Base-by-base conservation (phyloP, 2,113 vertebrate species). In the Mormyrus iriodes region DNA sequence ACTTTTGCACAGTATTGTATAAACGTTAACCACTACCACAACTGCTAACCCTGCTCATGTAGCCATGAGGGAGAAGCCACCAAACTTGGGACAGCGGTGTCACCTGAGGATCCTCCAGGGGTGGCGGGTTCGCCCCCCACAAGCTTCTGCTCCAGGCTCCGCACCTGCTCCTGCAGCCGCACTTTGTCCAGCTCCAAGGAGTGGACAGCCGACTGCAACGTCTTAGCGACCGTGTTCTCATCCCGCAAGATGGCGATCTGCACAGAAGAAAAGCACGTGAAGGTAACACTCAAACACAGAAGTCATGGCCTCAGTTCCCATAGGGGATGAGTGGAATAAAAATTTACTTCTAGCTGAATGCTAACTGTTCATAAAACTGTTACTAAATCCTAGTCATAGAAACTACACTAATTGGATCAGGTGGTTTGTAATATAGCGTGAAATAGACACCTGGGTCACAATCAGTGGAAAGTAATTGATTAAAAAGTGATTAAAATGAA, bases 131-230 rank as follows among this genome's bases (percentile, higher is more conserved):
- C 95, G 87, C 92, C 96, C 91, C 96, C 96, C 91, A 94, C 94
- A 89, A 99, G 97, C 91, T 97, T 97, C 91, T 97, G 96, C 93
- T 99, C 98, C 90, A 99, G 92, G 90, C 95, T 96, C 91, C 95
- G 96, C 53, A 99, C 97, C 31, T 96, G 97, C 51, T 96, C 94
- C 93, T 97, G 96, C 17, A 99, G 96, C 92, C 97, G 95, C 90
- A 96, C 91, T 91, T 99, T 99, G 90, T 99, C 98, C 17, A 94
- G 96, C 94, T 99, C 97, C 90, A 99, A 90, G 0, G 97, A 95
- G 92, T 97, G 96, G 89, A 99, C 97, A 0, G 97, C 96, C 0
- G 97, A 95, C 90, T 97, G 97, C 92, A 99, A 93, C 3, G 96
- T 97, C 95, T 97, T 97, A 76, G 97, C 96, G 89, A 96, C 92